Conservation (phyloP, 2,797 vertebrate genomes). For the Bovichtus variegatus region DNA sequence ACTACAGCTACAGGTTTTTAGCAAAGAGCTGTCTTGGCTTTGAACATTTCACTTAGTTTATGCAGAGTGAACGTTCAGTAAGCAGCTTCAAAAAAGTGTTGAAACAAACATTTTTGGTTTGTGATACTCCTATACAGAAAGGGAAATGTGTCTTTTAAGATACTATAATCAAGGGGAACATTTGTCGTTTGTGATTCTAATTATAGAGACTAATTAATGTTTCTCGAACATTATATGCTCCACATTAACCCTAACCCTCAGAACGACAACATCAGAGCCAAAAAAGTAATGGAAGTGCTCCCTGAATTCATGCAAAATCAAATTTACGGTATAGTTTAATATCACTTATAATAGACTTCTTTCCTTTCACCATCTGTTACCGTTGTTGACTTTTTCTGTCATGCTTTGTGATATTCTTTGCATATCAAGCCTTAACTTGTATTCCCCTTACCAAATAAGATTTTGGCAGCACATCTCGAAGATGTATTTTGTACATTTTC, state of each 20-base stretch:
- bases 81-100: background rate
- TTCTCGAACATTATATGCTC: constrained; percentile 7
- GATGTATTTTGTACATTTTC: background rate
- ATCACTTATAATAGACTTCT: background rate
- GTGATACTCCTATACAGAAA: background rate
- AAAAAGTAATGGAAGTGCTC: background rate
- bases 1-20: background rate
- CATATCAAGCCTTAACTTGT: background rate
- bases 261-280: background rate
- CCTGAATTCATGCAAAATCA: background rate
- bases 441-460: background rate
- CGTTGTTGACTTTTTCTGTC: background rate
- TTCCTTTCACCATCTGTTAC: too few relatives aligned
- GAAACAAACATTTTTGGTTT: background rate
- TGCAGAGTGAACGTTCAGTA: background rate
- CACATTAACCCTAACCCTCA: background rate
- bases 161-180: constrained; percentile 1
- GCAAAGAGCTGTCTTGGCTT: background rate
- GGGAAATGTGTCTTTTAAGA: background rate
- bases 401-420: background rate
- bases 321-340: background rate
- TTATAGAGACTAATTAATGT: constrained; percentile 15
- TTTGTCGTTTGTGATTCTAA: too few relatives aligned
- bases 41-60: background rate
- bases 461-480: background rate